Evolutionary conservation across 2,888 invertebrate species (phyloP), one percentile per base, ranked within the genome.

Genomic region (Pammene aurita): DNA sequence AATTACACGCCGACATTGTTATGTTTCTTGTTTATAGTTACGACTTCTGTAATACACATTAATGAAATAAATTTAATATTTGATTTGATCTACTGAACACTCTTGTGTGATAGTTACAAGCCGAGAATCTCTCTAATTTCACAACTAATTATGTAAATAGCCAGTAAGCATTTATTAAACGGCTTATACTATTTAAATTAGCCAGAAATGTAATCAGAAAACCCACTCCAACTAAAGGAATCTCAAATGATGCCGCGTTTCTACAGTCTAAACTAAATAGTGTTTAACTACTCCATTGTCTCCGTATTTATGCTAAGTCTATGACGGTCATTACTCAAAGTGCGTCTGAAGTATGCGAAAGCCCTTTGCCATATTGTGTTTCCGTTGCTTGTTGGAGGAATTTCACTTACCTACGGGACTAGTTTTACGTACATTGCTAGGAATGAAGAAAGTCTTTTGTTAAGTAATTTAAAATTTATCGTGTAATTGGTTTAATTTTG

Each of bases 241-340:
- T 82, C 77, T 79, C 62, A 79, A 83, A 84, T 83, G 80, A 80
- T 77, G 77, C 73, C 62, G 77, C 80, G 81, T 77, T 81, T 84
- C 79, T 78, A 73, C 55, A 75, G 71, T 74, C 67, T 71, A 76
- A 75, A 75, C 67, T 71, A 76, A 75, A 75, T 67, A 74, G 74
- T 77, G 76, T 78, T 78, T 80, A 77, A 81, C 78, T 77, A 77
- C 77, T 75, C 78, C 76, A 83, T 84, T 86, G 83, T 84, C 80
- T 79, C 77, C 77, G 76, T 82, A 80, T 81, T 82, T 81, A 84
- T 82, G 79, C 74, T 76, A 77, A 78, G 76, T 76, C 78, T 78
- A 77, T 73, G 73, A 66, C 70, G 62, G 74, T 72, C 66, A 74
- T 77, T 75, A 76, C 73, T 74, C 57, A 63, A 60, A 72, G 70